Evolutionary conservation across 2,888 invertebrate species (phyloP), one percentile per base, ranked within the genome.

Genomic region (Athripsodes cinereus): DNA sequence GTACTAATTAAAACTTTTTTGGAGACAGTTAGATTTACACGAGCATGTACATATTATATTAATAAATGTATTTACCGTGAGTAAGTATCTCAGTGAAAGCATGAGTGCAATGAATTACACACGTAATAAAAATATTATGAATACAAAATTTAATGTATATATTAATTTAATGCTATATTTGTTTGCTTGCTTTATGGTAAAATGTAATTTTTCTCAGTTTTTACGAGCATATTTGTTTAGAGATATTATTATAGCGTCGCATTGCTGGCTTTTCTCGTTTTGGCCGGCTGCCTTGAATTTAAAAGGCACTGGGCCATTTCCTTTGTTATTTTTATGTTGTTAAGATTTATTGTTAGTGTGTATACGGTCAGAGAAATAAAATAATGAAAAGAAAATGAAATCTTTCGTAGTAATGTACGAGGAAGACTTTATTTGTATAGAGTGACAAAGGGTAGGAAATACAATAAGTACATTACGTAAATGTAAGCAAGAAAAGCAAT

Each of bases 251-350:
- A 40, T 13, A 13, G 3, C 40, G 40, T 57, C 62, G 62, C 62
- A 62, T 52, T 62, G 62, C 62, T 53, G 62, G 55, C 59, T 58
- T 59, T 60, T 59, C 34, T 61, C 58, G 57, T 60, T 62, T 62
- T 62, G 62, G 62, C 62, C 60, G 52, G 55, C 58, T 62, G 62
- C 62, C 62, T 58, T 54, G 55, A 60, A 31, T 60, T 62, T 58
- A 60, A 62, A 62, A 60, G 62, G 62, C 62, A 62, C 58, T 58
- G 62, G 62, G 58, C 60, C 62, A 57, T 60, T 62, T 62, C 62
- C 60, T 60, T 62, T 62, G 62, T 62, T 60, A 60, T 60, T 62
- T 62, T 62, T 62, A 58, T 60, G 56, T 56, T 58, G 57, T 58
- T 60, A 56, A 62, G 62, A 62, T 62, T 62, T 62, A 62, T 62